A percentile compares a stretch with the other conserved stretches of the same genome.
phyloP scores from a whole-genome alignment of 2,888 invertebrate species.

The Augiades crinisus region DNA sequence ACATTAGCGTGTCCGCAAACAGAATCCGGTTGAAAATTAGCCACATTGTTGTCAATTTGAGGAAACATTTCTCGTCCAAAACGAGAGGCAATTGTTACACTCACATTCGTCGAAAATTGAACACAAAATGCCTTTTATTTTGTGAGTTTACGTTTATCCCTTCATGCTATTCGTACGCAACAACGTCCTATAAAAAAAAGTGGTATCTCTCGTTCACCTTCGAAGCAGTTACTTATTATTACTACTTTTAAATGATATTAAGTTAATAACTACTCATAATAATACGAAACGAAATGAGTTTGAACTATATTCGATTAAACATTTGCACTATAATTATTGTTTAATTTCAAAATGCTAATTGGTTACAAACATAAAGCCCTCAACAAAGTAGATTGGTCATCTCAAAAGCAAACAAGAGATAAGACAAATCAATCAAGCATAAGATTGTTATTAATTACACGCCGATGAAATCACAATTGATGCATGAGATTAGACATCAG shows the following conservation, averaged over 20 bases:
- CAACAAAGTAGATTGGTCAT: not conserved
- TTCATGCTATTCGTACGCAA: no score
- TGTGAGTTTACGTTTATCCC: no score
- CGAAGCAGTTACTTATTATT: no score
- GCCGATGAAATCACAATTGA: not conserved
- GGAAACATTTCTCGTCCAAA: conserved; percentile 3
- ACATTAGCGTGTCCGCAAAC: not conserved
- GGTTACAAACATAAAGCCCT: not conserved
- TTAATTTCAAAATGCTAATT: not conserved
- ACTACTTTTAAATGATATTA: no score
- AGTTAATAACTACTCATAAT: not conserved
- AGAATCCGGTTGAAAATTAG: conserved; percentile 7
- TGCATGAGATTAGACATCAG: not conserved
- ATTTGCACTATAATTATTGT: not conserved
- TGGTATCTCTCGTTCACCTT: no score
- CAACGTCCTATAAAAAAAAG: no score
- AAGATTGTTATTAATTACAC: not conserved
- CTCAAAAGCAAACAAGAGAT: not conserved
- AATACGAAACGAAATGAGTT: not conserved
- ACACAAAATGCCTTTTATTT: not conserved
- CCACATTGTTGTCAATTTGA: conserved; percentile 5
- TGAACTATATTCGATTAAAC: not conserved
- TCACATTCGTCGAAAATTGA: not conserved
- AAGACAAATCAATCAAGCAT: not conserved
- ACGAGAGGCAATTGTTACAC: conserved; percentile 6